Evolutionary conservation across 2,888 invertebrate genomes (phyloP).

Genomic region (Osmoderma eremita): DNA sequence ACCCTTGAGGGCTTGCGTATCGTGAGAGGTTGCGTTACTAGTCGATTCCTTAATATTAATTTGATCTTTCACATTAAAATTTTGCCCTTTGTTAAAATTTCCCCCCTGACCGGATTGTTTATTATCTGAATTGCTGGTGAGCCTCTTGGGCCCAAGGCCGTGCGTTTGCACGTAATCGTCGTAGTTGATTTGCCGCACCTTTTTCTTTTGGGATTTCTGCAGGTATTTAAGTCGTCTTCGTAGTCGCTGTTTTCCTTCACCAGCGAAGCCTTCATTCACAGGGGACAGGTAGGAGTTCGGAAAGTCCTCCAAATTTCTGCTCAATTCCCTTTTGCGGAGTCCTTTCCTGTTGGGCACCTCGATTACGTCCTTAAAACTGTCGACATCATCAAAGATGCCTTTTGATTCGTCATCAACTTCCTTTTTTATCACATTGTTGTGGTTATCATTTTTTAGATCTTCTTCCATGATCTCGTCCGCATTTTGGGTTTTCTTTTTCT

Average conservation of each 20-base stretch:
- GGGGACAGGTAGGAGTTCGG: slow-evolving; percentile 37
- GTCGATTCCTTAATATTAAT: neutral
- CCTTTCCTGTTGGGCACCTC: slow-evolving; percentile 28
- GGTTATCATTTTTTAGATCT: neutral
- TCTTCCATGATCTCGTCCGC: slow-evolving; percentile 13
- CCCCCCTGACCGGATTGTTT: neutral
- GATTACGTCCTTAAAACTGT: slow-evolving; percentile 44
- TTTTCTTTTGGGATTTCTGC: slow-evolving; percentile 19
- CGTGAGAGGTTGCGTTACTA: neutral
- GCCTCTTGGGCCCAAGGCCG: slow-evolving; percentile 5
- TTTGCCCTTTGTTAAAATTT: slow-evolving; percentile 40
- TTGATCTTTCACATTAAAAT: slow-evolving; percentile 28
- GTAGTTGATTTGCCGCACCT: slow-evolving; percentile 27
- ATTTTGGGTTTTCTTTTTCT: slow-evolving; percentile 25
- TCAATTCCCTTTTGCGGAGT: slow-evolving; percentile 14
- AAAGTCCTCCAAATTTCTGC: slow-evolving; percentile 24
- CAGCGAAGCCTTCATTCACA: slow-evolving; percentile 20
- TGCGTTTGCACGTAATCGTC: slow-evolving; percentile 36
- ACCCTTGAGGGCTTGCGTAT: neutral
- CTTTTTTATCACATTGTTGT: slow-evolving; percentile 17
- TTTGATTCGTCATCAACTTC: slow-evolving; percentile 23
- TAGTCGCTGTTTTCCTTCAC: slow-evolving; percentile 20
- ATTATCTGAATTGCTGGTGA: neutral
- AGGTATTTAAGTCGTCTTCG: slow-evolving; percentile 35
- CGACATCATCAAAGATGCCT: slow-evolving; percentile 45